These are phyloP conservation scores for Leuciscus idus DNA, from an alignment of 2,113 vertebrate genomes.

Conservation along the genomic window DNA sequence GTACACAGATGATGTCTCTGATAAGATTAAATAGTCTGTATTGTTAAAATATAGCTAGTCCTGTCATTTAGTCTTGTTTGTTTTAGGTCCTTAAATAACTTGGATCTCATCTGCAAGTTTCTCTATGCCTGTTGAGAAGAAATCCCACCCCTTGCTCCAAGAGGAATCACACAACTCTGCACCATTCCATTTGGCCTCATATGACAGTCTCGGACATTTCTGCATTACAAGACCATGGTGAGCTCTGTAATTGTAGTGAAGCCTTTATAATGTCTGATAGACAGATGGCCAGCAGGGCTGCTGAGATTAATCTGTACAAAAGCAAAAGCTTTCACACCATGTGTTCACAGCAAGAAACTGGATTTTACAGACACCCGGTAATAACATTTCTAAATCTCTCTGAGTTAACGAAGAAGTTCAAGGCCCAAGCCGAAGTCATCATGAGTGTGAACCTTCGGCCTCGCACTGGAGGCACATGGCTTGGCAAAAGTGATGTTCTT, in stretches of 20 bases:
- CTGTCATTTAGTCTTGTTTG: background rate
- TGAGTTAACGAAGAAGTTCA: background rate
- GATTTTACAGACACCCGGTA: slow-evolving; percentile 42
- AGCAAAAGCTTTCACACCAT: slow-evolving; percentile 43
- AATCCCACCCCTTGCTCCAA: background rate
- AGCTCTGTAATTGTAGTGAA: slow-evolving; percentile 14
- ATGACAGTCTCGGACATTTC: slow-evolving; percentile 2
- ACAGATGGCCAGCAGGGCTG: slow-evolving; percentile 50
- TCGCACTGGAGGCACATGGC: background rate
- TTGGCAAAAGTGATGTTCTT: background rate
- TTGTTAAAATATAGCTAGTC: background rate
- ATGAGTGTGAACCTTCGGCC: slow-evolving; percentile 32
- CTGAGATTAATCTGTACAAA: slow-evolving; percentile 51
- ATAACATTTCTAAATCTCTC: slow-evolving; percentile 45
- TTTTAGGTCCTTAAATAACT: background rate
- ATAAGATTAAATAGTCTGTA: background rate
- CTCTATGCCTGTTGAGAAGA: background rate
- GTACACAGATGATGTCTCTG: background rate
- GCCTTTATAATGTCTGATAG: slow-evolving; percentile 38
- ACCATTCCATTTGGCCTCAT: background rate
- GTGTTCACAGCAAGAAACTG: slow-evolving; percentile 36
- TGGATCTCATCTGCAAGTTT: background rate
- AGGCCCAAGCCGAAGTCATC: slow-evolving; percentile 19
- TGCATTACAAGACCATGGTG: background rate
- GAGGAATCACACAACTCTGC: background rate